Base-by-base conservation (phyloP, 2,888 invertebrate species). In the Mycalesis mineus region DNA sequence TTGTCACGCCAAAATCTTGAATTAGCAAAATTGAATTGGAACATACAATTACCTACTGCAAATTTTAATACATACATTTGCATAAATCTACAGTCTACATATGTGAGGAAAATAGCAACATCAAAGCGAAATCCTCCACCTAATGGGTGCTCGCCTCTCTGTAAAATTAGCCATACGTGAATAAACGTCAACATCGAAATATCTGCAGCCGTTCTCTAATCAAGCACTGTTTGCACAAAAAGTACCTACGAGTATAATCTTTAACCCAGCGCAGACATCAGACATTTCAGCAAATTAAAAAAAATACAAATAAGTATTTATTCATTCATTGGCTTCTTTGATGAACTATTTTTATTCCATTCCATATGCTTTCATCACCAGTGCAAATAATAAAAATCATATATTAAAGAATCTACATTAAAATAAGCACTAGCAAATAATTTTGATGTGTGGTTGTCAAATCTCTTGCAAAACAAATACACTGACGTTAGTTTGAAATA, bases 151-250 rank as follows among this genome's bases (percentile, higher is more conserved):
- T 7, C 77, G 82, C 69, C 64, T 51, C 40, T 66, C 68, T 70
- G 70, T 72, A 75, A 81, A 82, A 79, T 82, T 77, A 83, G 74
- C 75, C 76, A 79, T 66, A 76, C 80, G 81, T 77, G 73, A 79
- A 84, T 82, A 72, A 72, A 76, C 71, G 66, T 80, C 77, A 80
- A 80, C 83, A 79, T 47, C 47, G 15, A 47, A 31, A 14, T 29
- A 47, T 87, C 87, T 78, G 78, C 75, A 72, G 70, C 72, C 69
- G 66, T 65, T 78, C 84, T 88, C 88, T 88, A 89, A 89, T 89
- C 88, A 89, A 81, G 71, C 77, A 67, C 72, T 88, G 82, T 89
- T 88, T 88, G 88, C 84, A 86, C 83, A 85, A 82, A 86, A 84
- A 82, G 77, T 22, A 22, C 22, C 22, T 22, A 22, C 22, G 22